A percentile compares a stretch with the other conserved stretches of the same genome.
Evolutionary conservation across 2,888 invertebrate genomes (phyloP).

Genomic region (Euclidia mi): DNA sequence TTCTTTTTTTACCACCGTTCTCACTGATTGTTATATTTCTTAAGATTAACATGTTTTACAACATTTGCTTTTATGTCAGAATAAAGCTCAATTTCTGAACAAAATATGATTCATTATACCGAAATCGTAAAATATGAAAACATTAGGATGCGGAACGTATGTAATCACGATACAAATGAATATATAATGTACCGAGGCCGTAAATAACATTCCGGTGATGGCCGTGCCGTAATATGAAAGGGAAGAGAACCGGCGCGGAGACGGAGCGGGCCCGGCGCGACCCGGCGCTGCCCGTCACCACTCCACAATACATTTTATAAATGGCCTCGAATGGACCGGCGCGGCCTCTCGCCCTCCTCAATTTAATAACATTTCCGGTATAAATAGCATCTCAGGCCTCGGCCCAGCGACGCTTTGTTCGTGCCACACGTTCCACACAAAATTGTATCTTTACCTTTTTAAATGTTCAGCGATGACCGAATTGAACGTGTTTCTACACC

Average conservation of each 20-base stretch:
- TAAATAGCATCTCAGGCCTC: slow-evolving; percentile 24
- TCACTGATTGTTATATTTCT: too few species aligned
- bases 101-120: slow-evolving; percentile 10
- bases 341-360: slow-evolving; percentile 29
- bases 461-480: slow-evolving; percentile 9
- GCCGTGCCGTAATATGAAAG: slow-evolving; percentile 3
- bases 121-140: slow-evolving; percentile 9
- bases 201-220: not conserved
- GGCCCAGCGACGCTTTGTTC: slow-evolving; percentile 1
- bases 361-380: slow-evolving; percentile 46
- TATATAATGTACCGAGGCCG: slow-evolving; percentile 11
- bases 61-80: too few species aligned
- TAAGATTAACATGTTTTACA: too few species aligned
- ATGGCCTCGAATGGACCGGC: slow-evolving; percentile 50
- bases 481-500: slow-evolving; percentile 14
- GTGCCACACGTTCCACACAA: slow-evolving; percentile 8
- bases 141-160: not conserved
- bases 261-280: not conserved
- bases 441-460: slow-evolving; percentile 15
- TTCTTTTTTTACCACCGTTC: too few species aligned
- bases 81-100: not conserved
- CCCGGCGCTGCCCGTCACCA: slow-evolving; percentile 36
- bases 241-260: not conserved
- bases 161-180: slow-evolving; percentile 9
- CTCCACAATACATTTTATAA: slow-evolving; percentile 60